Conservation (phyloP, 2,113 vertebrate genomes). For the Lanius collurio region DNA sequence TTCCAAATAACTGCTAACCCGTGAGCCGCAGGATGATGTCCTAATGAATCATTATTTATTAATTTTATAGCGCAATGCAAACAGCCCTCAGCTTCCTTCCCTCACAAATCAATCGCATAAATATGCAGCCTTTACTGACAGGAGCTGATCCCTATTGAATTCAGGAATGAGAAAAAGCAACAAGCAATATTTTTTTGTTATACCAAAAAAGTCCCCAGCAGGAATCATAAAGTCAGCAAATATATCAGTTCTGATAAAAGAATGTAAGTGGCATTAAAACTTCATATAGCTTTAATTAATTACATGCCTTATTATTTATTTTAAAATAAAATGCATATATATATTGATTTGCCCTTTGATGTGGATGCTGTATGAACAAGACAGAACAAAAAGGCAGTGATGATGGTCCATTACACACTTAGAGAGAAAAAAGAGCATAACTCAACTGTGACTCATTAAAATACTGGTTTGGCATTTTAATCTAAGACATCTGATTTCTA, state of each 20-base stretch:
- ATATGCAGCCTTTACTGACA: slow-evolving; percentile 39
- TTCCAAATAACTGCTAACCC: not conserved
- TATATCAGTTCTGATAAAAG: not conserved
- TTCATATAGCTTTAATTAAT: not conserved
- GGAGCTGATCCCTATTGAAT: no score
- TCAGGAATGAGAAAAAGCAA: slow-evolving; percentile 3
- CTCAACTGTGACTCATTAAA: not conserved
- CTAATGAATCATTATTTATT: slow-evolving; percentile 57
- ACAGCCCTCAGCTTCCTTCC: slow-evolving; percentile 30
- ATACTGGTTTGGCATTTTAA: not conserved
- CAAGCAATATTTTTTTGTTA: not conserved
- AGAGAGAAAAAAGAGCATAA: not conserved
- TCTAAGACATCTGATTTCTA: not conserved
- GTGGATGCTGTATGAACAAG: not conserved
- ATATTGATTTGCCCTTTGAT: not conserved
- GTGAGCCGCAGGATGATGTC: not conserved
- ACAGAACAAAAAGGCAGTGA: not conserved
- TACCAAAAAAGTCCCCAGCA: not conserved
- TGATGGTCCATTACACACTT: not conserved
- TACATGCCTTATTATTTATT: not conserved
- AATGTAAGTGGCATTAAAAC: not conserved
- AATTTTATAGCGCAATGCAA: slow-evolving; percentile 28
- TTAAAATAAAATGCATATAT: not conserved
- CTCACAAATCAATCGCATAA: slow-evolving; percentile 41
- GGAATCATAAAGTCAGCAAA: not conserved